Evolutionary conservation across 2,113 vertebrate genomes (phyloP).

Genomic region (Nothoprocta pentlandii): DNA sequence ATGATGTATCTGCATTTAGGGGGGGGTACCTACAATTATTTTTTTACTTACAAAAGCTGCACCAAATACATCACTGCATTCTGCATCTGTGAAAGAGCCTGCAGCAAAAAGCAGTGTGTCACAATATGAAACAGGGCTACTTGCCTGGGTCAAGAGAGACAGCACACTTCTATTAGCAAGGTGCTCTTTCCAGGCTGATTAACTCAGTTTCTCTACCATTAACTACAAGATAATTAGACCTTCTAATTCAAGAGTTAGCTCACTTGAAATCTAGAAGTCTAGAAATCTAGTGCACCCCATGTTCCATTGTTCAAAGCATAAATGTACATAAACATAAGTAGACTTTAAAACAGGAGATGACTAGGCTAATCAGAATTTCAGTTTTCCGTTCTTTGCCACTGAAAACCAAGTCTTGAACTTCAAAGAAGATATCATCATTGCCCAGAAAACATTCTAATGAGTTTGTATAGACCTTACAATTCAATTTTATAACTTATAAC

Average conservation of each 20-base stretch:
- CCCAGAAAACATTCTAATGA: background rate
- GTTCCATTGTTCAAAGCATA: background rate
- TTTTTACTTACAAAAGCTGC: background rate
- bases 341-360: background rate
- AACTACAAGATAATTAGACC: background rate
- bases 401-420: background rate
- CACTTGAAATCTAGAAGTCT: background rate
- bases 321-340: background rate
- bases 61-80: background rate
- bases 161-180: fast-evolving
- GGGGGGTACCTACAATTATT: background rate
- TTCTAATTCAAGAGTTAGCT: background rate
- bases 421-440: background rate
- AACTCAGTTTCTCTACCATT: background rate
- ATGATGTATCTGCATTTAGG: background rate
- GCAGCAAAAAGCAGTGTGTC: background rate
- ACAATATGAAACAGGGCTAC: background rate
- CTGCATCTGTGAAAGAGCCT: background rate
- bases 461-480: background rate
- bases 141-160: background rate
- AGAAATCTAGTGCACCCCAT: background rate
- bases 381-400: background rate
- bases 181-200: background rate
- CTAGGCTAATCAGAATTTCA: background rate
- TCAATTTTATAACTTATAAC: background rate